Percentiles rank a stretch among this genome's conserved stretches.
phyloP scores from a whole-genome alignment of 2,888 invertebrate species.

The Ochropleura plecta region DNA sequence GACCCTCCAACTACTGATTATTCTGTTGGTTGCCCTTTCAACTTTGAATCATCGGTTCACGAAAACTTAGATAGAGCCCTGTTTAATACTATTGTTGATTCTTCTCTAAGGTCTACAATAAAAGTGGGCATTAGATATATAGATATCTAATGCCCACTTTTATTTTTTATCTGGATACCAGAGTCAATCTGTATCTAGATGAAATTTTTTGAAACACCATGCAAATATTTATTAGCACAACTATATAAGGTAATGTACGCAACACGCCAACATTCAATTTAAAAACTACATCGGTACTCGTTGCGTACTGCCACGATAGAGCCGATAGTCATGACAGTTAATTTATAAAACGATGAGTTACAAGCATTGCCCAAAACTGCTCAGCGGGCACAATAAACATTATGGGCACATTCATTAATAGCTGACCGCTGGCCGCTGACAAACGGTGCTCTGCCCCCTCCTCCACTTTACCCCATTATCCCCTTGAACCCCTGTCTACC shows the following conservation, averaged over 20 bases:
- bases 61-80: not conserved
- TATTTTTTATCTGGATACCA: not conserved
- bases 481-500: constrained; percentile 75
- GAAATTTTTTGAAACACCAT: constrained; percentile 14
- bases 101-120: constrained; percentile 9
- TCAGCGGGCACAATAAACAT: constrained; percentile 88
- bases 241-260: constrained; percentile 28
- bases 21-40: constrained; percentile 62
- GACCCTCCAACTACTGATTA: constrained; percentile 71
- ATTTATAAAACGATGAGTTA: constrained; percentile 87
- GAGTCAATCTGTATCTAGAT: constrained; percentile 20
- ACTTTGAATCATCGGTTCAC: constrained; percentile 38
- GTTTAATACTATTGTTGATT: not conserved
- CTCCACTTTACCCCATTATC: constrained; percentile 79
- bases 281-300: constrained; percentile 40
- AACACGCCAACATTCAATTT: constrained; percentile 54
- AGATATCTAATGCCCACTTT: not conserved
- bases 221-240: constrained; percentile 27
- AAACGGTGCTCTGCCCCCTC: constrained; percentile 83
- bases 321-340: constrained; percentile 75
- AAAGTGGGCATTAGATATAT: too few species aligned
- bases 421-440: constrained; percentile 88
- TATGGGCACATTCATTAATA: constrained; percentile 89
- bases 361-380: constrained; percentile 82
- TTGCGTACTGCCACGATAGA: constrained; percentile 47